Percentiles rank a stretch among this genome's conserved stretches.
Conservation (phyloP, 2,797 vertebrate species). For the Vireo griseus region DNA sequence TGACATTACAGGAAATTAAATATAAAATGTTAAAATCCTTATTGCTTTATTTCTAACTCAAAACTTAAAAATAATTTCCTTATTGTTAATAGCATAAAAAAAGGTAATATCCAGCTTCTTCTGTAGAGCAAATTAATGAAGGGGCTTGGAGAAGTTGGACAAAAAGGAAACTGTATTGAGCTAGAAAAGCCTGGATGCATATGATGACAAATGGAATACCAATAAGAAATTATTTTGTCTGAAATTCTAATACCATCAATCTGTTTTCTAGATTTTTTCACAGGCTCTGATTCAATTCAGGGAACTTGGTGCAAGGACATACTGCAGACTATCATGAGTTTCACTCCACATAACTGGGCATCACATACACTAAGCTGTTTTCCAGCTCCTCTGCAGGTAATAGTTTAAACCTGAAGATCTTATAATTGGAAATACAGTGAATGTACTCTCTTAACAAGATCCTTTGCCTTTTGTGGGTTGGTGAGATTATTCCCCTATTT, state of each 20-base stretch:
- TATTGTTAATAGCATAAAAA: background rate
- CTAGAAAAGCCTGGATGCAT: background rate
- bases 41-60: background rate
- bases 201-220: background rate
- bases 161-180: background rate
- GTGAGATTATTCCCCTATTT: background rate
- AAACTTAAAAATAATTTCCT: background rate
- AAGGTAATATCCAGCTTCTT: background rate
- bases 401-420: background rate
- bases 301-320: conserved; percentile 99
- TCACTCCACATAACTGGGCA: conserved; percentile 98
- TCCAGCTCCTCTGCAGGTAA: conserved; percentile 95
- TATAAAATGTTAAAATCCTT: background rate
- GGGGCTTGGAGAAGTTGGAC: background rate
- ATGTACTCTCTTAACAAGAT: background rate
- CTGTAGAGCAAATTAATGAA: background rate
- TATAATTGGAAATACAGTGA: background rate
- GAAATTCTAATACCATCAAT: background rate
- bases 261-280: conserved; percentile 89
- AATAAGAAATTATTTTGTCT: background rate
- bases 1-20: background rate
- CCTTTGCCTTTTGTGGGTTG: background rate
- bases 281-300: conserved; percentile 96
- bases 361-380: conserved; percentile 97
- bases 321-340: conserved; percentile 97